A percentile compares a stretch with the other conserved stretches of the same genome.
Evolutionary conservation across 2,888 invertebrate species (phyloP).

Genomic region (Phalera bucephala): DNA sequence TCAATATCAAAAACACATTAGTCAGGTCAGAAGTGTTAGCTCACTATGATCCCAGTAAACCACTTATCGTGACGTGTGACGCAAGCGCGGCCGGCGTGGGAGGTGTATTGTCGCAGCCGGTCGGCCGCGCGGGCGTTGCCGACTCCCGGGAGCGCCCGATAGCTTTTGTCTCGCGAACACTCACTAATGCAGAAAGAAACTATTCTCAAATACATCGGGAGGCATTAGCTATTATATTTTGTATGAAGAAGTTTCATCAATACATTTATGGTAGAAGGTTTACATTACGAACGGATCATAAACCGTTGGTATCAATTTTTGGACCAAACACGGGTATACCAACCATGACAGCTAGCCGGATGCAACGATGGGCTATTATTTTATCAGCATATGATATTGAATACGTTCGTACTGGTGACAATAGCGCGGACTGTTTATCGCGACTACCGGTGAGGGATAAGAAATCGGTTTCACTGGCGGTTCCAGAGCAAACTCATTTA

Average conservation of each 20-base stretch:
- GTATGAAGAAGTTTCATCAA: too few relatives aligned
- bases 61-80: slow-evolving; percentile 18
- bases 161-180: slow-evolving; percentile 25
- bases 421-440: too few relatives aligned
- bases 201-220: slow-evolving; percentile 25
- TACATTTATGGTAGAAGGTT: slow-evolving; percentile 13
- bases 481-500: too few relatives aligned
- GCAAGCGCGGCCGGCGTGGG: slow-evolving; percentile 20
- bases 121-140: too few relatives aligned
- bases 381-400: slow-evolving; percentile 20
- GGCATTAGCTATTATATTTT: too few relatives aligned
- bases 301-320: slow-evolving; percentile 27
- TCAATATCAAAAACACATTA: slow-evolving; percentile 15
- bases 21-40: slow-evolving; percentile 12
- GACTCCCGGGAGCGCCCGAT: slow-evolving; percentile 31
- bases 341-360: too few relatives aligned
- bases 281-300: slow-evolving; percentile 14
- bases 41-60: slow-evolving; percentile 18
- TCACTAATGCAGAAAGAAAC: slow-evolving; percentile 23
- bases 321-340: slow-evolving; percentile 15
- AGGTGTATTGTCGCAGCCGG: slow-evolving; percentile 23
- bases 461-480: too few relatives aligned
- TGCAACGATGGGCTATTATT: too few relatives aligned
- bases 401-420: too few relatives aligned
- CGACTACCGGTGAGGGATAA: too few relatives aligned